Evolutionary conservation across 2,888 invertebrate species (phyloP).

Genomic region (Drosophila macrothrix): DNA sequence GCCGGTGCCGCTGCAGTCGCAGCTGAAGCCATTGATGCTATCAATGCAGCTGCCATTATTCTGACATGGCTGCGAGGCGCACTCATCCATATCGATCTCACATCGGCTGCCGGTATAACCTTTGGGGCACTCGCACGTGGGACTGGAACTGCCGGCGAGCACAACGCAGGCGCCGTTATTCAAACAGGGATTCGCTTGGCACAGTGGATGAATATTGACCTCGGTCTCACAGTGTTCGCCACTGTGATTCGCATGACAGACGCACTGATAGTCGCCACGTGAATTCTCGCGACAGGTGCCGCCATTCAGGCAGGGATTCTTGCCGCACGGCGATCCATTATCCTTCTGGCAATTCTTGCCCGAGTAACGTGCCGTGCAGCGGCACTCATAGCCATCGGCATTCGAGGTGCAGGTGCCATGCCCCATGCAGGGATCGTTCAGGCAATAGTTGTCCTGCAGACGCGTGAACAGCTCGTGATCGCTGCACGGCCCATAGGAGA

Average conservation of each 20-base stretch:
- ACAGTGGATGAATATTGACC: conserved; percentile 89
- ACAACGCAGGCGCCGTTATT: conserved; percentile 92
- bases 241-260: conserved; percentile 89
- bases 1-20: conserved; percentile 91
- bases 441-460: conserved; percentile 89
- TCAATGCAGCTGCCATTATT: conserved; percentile 91
- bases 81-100: conserved; percentile 91
- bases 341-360: conserved; percentile 95
- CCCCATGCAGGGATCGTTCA: conserved; percentile 92
- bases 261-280: conserved; percentile 90
- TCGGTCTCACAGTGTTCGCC: conserved; percentile 91
- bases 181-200: conserved; percentile 91
- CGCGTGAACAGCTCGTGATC: conserved; percentile 86
- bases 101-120: conserved; percentile 85
- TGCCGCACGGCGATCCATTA: conserved; percentile 90
- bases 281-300: conserved; percentile 90
- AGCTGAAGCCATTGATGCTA: conserved; percentile 90
- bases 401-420: conserved; percentile 92
- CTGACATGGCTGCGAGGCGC: conserved; percentile 89
- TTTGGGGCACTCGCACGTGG: conserved; percentile 87
- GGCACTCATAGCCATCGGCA: conserved; percentile 92
- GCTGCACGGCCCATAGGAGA: conserved; percentile 89
- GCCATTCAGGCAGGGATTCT: conserved; percentile 90
- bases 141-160: conserved; percentile 86
- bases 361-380: conserved; percentile 92